Base-by-base conservation (phyloP, 2,797 vertebrate genomes). In the Phylloscopus collybita region DNA sequence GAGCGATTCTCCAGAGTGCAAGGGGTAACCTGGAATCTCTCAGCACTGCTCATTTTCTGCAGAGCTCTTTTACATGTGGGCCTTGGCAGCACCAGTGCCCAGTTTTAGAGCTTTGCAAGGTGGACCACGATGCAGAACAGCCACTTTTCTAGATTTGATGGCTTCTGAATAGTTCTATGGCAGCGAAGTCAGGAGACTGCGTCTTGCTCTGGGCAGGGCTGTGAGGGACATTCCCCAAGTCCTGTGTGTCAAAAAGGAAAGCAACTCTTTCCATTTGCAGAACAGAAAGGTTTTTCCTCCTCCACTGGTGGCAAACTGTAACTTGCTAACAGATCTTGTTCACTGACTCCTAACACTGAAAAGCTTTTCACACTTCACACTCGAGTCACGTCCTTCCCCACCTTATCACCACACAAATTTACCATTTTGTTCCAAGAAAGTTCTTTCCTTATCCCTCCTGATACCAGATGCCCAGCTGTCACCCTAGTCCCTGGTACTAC, bases 351-450 rank as follows among this genome's bases (percentile, higher is more conserved):
- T 32, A 42, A 73, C 44, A 36, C 27, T 56, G 67, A 85, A 82
- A 72, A 64, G 4, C 17, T 36, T 61, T 88, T 57, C 66, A 53
- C 34, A 34, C 10, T 47, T 66, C 53, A 60, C 20, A 44, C 2
- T 3, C 32, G 3, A 27, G 29, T 42, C 20, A 9, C 0, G 0
- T 56, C 69, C 32, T 57, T 74, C 34, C 20, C 18, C 42, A 47
- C 13, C 47, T 70, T 2, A 0, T 23, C 69, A 69, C 29, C n/a
- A 76, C n/a, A 66, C 15, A 59, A 62, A 54, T 49, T 26, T 22
- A 44, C 9, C 3, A 17, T 66, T 76, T 86, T 74, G 9, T 71
- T 30, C 40, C 49, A 49, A 30, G 20, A 13, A 85, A 62, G 12
- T 51, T 64, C 26, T 65, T 93, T 61, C 57, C 34, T 12, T 36